Evolutionary conservation across 2,797 vertebrate genomes (phyloP).

Genomic region (Lepilemur septentrionalis): DNA sequence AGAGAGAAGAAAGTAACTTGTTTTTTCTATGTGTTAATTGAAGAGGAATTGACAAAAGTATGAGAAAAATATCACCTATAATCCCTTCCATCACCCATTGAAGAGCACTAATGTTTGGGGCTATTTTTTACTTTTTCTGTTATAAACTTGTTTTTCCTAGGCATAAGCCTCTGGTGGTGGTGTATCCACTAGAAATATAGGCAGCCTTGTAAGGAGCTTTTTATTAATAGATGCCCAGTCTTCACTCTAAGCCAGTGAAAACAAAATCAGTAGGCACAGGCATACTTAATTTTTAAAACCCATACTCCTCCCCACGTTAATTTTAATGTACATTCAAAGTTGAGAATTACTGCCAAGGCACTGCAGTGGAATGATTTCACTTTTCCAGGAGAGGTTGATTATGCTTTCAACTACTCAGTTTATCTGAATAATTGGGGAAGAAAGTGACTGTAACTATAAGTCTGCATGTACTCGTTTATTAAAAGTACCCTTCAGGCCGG

Average conservation of each 20-base stretch:
- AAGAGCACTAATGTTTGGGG: neutral
- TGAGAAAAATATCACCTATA: neutral
- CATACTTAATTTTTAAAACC: neutral
- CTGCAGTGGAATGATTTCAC: neutral
- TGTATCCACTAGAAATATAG: neutral
- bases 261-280: neutral
- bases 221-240: neutral
- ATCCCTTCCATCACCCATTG: neutral
- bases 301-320: neutral
- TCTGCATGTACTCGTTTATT: constrained; percentile 15
- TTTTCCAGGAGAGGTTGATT: neutral
- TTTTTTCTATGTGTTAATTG: neutral
- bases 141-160: constrained; percentile 15
- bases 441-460: neutral
- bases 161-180: neutral
- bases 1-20: neutral
- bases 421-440: constrained; percentile 18
- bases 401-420: neutral
- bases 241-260: neutral
- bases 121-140: neutral
- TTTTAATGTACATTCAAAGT: neutral
- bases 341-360: neutral
- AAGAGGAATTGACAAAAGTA: constrained; percentile 2
- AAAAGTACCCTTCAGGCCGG: neutral
- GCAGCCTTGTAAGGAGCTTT: neutral